These are phyloP conservation scores for Dreissena polymorpha DNA, from an alignment of 1,140 invertebrate genomes.

Conservation along the genomic window DNA sequence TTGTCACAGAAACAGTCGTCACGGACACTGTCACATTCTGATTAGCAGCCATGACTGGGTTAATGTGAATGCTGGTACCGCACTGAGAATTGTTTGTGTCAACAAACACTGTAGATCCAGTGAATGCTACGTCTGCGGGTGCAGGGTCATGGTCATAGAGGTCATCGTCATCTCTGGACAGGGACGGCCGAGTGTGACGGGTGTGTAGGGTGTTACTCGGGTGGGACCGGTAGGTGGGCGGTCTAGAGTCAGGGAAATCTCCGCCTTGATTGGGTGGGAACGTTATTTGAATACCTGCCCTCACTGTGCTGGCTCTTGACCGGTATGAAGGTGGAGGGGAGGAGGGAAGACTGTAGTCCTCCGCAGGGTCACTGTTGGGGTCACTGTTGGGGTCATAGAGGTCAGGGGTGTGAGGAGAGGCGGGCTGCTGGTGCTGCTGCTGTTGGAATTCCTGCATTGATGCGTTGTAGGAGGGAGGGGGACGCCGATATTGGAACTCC, in stretches of 20 bases:
- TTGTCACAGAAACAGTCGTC: slow-evolving; percentile 52
- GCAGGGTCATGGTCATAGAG: slow-evolving; percentile 51
- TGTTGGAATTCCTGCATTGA: slow-evolving; percentile 78
- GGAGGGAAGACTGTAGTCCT: slow-evolving; percentile 72
- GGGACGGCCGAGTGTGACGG: slow-evolving; percentile 61
- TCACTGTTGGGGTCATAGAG: slow-evolving; percentile 52
- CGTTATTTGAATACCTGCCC: slow-evolving; percentile 76
- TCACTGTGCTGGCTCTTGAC: slow-evolving; percentile 74
- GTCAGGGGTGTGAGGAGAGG: slow-evolving; percentile 36
- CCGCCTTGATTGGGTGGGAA: slow-evolving; percentile 70
- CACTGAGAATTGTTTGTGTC: slow-evolving; percentile 36
- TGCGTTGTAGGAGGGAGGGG: slow-evolving; percentile 77
- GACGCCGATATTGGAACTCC: slow-evolving; percentile 76
- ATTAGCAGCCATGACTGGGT: slow-evolving; percentile 36
- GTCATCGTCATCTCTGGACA: slow-evolving; percentile 61
- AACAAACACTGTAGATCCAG: slow-evolving; percentile 52
- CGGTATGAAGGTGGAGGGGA: slow-evolving; percentile 77
- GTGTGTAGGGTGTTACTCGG: slow-evolving; percentile 57
- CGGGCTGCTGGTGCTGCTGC: slow-evolving; percentile 41
- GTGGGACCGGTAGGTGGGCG: slow-evolving; percentile 77
- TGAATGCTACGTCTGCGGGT: slow-evolving; percentile 61
- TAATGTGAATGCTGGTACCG: slow-evolving; percentile 48
- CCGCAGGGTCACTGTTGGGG: slow-evolving; percentile 56
- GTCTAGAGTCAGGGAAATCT: slow-evolving; percentile 72
- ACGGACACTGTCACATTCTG: slow-evolving; percentile 54